phyloP scores from a whole-genome alignment of 2,888 invertebrate genomes.

The Ochropleura plecta region DNA sequence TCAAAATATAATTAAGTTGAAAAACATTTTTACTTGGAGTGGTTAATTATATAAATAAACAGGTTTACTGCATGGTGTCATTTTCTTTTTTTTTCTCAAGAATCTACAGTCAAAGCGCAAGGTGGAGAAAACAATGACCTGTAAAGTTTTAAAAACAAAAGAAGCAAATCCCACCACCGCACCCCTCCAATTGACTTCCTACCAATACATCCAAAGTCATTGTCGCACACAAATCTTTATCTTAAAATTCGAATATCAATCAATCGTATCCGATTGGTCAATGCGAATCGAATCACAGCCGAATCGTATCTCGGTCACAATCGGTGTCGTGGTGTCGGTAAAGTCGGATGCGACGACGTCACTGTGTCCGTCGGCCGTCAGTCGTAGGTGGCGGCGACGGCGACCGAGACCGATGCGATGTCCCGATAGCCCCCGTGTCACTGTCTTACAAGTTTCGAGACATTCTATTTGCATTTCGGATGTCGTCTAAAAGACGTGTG shows the following conservation, averaged over 20 bases:
- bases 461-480: conserved; percentile 83
- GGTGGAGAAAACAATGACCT: conserved; percentile 35
- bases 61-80: background rate
- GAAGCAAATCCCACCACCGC: conserved; percentile 30
- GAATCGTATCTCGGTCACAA: conserved; percentile 82
- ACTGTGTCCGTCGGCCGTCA: conserved; percentile 65
- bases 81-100: conserved; percentile 10
- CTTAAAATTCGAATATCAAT: conserved; percentile 77
- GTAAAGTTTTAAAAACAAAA: conserved; percentile 43
- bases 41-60: conserved; percentile 40
- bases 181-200: conserved; percentile 59
- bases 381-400: conserved; percentile 66
- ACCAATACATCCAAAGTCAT: conserved; percentile 53
- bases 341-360: conserved; percentile 69
- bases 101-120: conserved; percentile 16
- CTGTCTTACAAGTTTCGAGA: conserved; percentile 80
- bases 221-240: conserved; percentile 64
- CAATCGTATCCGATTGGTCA: conserved; percentile 75
- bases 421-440: conserved; percentile 76
- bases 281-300: conserved; percentile 78
- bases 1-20: conserved; percentile 53
- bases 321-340: conserved; percentile 78
- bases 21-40: conserved; percentile 62
- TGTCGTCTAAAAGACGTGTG: conserved; percentile 73
- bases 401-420: conserved; percentile 65